A percentile compares a stretch with the other conserved stretches of the same genome.
These are phyloP conservation scores for Catharus bicknelli DNA, from an alignment of 2,113 vertebrate genomes.

Conservation along the genomic window DNA sequence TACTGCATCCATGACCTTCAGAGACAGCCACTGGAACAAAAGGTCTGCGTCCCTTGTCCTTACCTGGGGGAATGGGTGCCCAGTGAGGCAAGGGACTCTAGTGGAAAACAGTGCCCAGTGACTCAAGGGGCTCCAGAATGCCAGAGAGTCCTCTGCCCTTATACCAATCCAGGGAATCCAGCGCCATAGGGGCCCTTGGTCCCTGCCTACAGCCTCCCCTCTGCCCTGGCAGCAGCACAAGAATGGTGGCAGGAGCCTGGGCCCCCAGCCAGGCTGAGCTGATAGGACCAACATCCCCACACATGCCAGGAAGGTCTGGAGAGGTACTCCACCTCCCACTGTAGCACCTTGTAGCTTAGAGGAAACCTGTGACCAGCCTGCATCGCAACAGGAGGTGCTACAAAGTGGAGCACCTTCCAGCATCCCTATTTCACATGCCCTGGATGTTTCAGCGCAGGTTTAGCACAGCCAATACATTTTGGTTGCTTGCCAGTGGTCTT, in stretches of 20 bases:
- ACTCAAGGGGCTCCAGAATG: not conserved
- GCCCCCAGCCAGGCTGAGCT: not conserved
- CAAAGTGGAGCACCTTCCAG: not conserved
- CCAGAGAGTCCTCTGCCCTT: not conserved
- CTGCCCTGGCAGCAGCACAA: not conserved
- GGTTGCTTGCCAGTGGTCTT: rapidly evolving
- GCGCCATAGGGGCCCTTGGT: rapidly evolving
- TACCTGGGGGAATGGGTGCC: not conserved
- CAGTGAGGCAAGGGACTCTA: not conserved
- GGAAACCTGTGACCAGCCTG: not conserved
- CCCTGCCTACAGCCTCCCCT: rapidly evolving
- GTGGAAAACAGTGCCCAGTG: not conserved
- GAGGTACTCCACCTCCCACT: not conserved
- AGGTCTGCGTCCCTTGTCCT: not conserved
- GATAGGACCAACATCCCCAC: not conserved
- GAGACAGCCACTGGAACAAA: not conserved
- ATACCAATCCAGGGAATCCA: not conserved
- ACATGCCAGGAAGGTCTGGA: rapidly evolving
- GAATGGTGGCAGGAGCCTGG: rapidly evolving
- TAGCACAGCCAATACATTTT: rapidly evolving
- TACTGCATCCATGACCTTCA: not conserved
- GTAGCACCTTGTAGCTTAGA: not conserved
- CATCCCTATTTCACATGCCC: not conserved
- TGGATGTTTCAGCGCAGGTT: not conserved
- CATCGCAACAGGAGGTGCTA: rapidly evolving